Evolutionary conservation across 30 jellyfish, hydroid and myxozoan genomes (phyloP), one percentile per base, ranked within the genome.

Genomic region (Hydra vulgaris): DNA sequence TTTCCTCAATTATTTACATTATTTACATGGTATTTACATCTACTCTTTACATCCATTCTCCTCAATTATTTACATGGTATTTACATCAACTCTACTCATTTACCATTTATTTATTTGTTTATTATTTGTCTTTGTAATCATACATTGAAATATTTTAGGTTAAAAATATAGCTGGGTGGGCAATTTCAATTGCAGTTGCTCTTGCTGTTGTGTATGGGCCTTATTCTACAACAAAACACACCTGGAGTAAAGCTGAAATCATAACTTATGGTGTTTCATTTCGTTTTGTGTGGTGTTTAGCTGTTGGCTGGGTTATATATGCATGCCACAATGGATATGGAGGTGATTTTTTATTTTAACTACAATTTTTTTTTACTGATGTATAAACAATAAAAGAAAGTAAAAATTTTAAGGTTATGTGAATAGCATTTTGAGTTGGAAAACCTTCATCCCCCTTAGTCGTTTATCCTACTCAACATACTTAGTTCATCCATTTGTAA

Each of bases 381-480:
- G n/a, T n/a, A n/a, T n/a, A n/a, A n/a, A n/a, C n/a, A n/a, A n/a
- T n/a, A n/a, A n/a, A n/a, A n/a, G n/a, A n/a, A n/a, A n/a, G n/a
- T n/a, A n/a, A n/a, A n/a, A n/a, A n/a, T n/a, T n/a, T n/a, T 21
- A 77, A 91, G 97, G 97, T 23, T n/a, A 74, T 21, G 87, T 91
- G 74, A 86, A 91, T 26, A 26, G 85, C 66, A 72, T 91, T 26
- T 73, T 91, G 82, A 85, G 96, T n/a, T 91, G 97, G 97, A 81
- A 61, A 25, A 95, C 96, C 17, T 91, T 91, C 81, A 82, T 86
- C 7, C 97, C 97, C 0, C 79, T 91, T 55, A 91, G 97, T 82
- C 80, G 97, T 40, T 70, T 91, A 84, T 86, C 97, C 12, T 91
- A 86, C 80, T 67, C 91, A 1, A 95, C 97, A 21, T 91, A 91